Percentiles rank a stretch among this genome's conserved stretches.
Evolutionary conservation across 2,888 invertebrate genomes (phyloP).

Genomic region (Ferrisia virgata): DNA sequence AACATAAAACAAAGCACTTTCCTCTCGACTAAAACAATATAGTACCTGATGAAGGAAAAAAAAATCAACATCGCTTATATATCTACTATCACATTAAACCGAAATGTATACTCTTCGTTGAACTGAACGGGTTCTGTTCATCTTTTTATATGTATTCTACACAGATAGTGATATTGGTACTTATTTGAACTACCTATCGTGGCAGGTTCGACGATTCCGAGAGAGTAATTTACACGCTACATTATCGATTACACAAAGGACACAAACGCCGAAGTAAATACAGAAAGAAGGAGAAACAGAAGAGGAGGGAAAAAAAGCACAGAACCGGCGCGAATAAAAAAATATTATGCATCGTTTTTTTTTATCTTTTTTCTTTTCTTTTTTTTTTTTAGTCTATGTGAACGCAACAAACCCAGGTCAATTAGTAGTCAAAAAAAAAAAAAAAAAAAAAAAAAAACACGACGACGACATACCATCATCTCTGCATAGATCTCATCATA

Average conservation of each 20-base stretch:
- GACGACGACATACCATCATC: neutral
- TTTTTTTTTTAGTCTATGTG: too few relatives aligned
- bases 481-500: too few relatives aligned
- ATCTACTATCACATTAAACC: neutral
- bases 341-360: neutral
- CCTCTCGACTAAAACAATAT: neutral
- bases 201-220: neutral
- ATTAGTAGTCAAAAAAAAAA: neutral
- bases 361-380: too few relatives aligned
- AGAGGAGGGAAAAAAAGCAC: neutral
- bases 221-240: slow-evolving; percentile 37
- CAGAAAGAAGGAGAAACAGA: neutral
- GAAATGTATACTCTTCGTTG: neutral
- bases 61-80: neutral
- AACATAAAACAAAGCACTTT: neutral
- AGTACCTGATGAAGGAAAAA: too few relatives aligned
- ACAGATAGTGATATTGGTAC: neutral
- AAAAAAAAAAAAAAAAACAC: neutral
- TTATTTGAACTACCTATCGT: neutral
- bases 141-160: neutral
- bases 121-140: neutral
- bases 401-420: neutral
- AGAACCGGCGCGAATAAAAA: neutral
- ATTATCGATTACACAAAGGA: slow-evolving; percentile 20
- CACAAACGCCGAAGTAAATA: neutral